Evolutionary conservation across 2,113 vertebrate species (phyloP).

Genomic region (Saccopteryx leptura): DNA sequence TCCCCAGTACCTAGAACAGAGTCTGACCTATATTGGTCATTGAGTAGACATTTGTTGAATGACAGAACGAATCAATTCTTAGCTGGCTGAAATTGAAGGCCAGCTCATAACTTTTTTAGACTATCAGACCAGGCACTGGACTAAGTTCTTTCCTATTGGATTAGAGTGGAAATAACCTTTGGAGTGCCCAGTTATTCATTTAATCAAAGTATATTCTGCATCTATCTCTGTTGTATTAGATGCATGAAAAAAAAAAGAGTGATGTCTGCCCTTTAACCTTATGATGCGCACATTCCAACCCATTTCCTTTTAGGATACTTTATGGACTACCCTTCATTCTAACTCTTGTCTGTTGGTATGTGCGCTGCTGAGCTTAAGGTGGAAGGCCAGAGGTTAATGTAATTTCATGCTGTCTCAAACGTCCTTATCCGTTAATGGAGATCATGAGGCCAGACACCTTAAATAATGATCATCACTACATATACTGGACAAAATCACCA

Average conservation of each 20-base stretch:
- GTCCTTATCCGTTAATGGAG: slow-evolving; percentile 58
- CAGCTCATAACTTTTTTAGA: slow-evolving; percentile 6
- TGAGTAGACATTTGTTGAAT: slow-evolving; percentile 30
- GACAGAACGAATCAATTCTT: slow-evolving; percentile 45
- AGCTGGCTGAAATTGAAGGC: slow-evolving; percentile 23
- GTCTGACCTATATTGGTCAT: slow-evolving; percentile 1
- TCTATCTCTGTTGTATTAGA: neutral
- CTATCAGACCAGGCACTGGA: neutral
- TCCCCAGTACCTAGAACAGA: neutral
- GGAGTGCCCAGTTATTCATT: neutral
- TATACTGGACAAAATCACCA: slow-evolving; percentile 46
- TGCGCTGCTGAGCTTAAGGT: slow-evolving; percentile 8
- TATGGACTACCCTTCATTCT: slow-evolving; percentile 1
- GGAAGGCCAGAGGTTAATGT: neutral
- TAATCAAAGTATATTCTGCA: slow-evolving; percentile 17
- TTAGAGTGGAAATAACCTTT: slow-evolving; percentile 35
- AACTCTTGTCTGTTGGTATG: slow-evolving; percentile 16
- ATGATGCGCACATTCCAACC: neutral
- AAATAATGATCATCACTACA: slow-evolving; percentile 54
- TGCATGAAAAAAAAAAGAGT: neutral
- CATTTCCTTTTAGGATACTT: slow-evolving; percentile 54
- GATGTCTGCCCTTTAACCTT: neutral
- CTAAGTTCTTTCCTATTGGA: neutral
- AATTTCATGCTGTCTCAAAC: slow-evolving; percentile 53
- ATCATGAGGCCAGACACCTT: slow-evolving; percentile 57